Percentiles rank a stretch among this genome's conserved stretches.
These are phyloP conservation scores for Antitype chi DNA, from an alignment of 2,888 invertebrate genomes.

Conservation along the genomic window DNA sequence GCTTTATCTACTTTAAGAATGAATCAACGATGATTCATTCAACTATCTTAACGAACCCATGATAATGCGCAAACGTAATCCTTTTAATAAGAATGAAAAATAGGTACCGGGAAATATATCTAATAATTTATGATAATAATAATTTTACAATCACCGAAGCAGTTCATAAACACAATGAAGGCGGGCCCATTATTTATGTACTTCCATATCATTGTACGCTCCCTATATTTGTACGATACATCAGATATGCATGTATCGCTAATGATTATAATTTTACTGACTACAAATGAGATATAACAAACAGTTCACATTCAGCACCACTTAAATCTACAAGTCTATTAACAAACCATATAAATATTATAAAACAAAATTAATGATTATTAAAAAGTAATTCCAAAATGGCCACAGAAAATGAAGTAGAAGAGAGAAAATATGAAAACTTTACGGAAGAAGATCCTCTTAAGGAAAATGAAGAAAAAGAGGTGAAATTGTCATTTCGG, in stretches of 20 bases:
- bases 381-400: slow-evolving; percentile 46
- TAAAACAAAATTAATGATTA: slow-evolving; percentile 28
- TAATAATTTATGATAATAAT: slow-evolving; percentile 14
- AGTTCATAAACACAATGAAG: slow-evolving; percentile 51
- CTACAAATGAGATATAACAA: slow-evolving; percentile 36
- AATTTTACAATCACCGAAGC: slow-evolving; percentile 35
- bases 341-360: neutral
- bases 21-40: neutral
- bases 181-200: slow-evolving; percentile 23
- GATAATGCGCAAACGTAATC: neutral
- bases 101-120: slow-evolving; percentile 14
- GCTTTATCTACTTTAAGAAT: neutral
- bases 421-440: slow-evolving; percentile 39
- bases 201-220: slow-evolving; percentile 38
- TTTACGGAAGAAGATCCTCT: slow-evolving; percentile 61
- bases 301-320: slow-evolving; percentile 46
- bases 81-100: neutral
- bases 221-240: slow-evolving; percentile 40
- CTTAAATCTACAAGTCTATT: slow-evolving; percentile 49
- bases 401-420: slow-evolving; percentile 32
- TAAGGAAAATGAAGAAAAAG: slow-evolving; percentile 47
- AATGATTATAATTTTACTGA: slow-evolving; percentile 53
- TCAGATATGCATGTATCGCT: slow-evolving; percentile 50
- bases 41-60: neutral
- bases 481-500: slow-evolving; percentile 65